Evolutionary conservation across 2,113 vertebrate genomes (phyloP), one percentile per base, ranked within the genome.

Genomic region (Bufo gargarizans): DNA sequence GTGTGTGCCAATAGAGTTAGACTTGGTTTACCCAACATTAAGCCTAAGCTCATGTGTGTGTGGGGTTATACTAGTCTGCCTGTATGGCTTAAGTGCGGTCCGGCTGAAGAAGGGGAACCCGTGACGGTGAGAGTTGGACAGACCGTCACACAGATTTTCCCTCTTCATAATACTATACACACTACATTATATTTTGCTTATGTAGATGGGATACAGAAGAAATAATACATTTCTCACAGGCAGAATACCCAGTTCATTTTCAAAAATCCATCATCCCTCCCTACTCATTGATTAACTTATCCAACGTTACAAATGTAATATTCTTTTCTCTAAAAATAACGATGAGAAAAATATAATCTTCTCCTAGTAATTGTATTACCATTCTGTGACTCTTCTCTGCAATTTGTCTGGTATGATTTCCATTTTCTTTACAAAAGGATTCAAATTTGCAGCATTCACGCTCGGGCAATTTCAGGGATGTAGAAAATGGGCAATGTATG

Each of bases 381-480:
- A 82, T 82, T 63, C 16, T 8, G 61, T 47, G 10, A 50, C 43
- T 82, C 13, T 65, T 65, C 9, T 82, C 7, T 82, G 80, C 61
- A 82, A 22, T 82, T 67, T 82, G 59, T 43, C 19, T n/a, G 20
- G 50, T 67, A 63, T 65, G 61, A 82, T 82, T 67, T 65, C 80
- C 80, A 65, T 82, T 65, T 63, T 6, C 59, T 49, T 47, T 20
- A 65, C 80, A 82, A 82, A 49, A 82, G 58, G n/a, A 82, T 47
- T 82, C 7, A 65, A 61, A 82, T 82, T 82, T 82, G 11, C 80
- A 65, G 80, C 61, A 82, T 65, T 81, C 79, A 81, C 55, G 56
- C 79, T 47, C 22, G 56, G 79, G 43, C 59, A 65, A 59, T 65
- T 82, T 82, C 43, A 12, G 80, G 47, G 61, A 65, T 50, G 22